Evolutionary conservation across 2,797 vertebrate species (phyloP).

Genomic region (Mus caroli): DNA sequence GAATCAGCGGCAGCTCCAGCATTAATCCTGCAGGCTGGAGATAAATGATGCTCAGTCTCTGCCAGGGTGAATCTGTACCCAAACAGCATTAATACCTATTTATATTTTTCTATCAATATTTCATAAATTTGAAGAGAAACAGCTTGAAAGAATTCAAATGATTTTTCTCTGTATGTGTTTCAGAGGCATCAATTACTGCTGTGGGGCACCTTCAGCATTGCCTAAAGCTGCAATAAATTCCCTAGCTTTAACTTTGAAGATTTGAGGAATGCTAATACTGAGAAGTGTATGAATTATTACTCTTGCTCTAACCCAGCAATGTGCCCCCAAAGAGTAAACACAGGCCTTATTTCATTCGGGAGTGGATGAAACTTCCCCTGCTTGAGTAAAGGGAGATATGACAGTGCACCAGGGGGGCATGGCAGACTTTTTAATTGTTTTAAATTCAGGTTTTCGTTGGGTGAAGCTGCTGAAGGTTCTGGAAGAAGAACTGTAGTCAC

Average conservation of each 20-base stretch:
- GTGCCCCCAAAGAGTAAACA: constrained; percentile 72
- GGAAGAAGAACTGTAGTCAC: constrained; percentile 14
- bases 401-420: neutral
- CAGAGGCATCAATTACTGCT: constrained; percentile 76
- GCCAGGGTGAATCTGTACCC: constrained; percentile 72
- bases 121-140: constrained; percentile 79
- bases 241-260: constrained; percentile 77
- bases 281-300: constrained; percentile 74
- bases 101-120: constrained; percentile 82
- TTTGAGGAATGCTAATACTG: constrained; percentile 80
- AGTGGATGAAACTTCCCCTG: neutral
- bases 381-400: neutral
- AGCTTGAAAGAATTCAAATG: constrained; percentile 79
- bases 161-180: constrained; percentile 64
- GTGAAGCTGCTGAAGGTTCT: neutral
- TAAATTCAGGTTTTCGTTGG: constrained; percentile 41
- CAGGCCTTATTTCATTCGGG: constrained; percentile 45
- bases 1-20: constrained; percentile 36
- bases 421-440: constrained; percentile 24
- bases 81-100: constrained; percentile 78
- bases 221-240: constrained; percentile 77
- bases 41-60: constrained; percentile 69
- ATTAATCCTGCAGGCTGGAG: constrained; percentile 70
- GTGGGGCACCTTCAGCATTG: constrained; percentile 66
- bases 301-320: constrained; percentile 59